Base-by-base conservation (phyloP, 1,140 invertebrate species). In the Globodera ellingtonae region DNA sequence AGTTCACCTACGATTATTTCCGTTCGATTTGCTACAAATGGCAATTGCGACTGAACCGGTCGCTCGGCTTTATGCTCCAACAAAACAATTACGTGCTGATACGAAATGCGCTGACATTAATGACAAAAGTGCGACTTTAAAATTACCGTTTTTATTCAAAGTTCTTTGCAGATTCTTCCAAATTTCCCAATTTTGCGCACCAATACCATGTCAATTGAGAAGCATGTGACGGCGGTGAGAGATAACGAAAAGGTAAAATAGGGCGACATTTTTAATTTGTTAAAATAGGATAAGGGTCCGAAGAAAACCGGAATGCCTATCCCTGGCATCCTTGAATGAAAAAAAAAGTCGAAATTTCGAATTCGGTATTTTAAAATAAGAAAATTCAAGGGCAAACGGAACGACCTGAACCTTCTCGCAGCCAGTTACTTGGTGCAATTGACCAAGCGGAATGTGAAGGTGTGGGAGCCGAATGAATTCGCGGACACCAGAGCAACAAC, bases 1-100 rank as follows among this genome's bases (percentile, higher is more conserved):
- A 83, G 62, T 83, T 83, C 72, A 79, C 73, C 44, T 84, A 84
- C 74, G 83, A 84, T 13, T 75, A 76, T 47, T 84, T 75, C 76
- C 78, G 83, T 35, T 75, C 77, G 24, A 86, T 85, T 21, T 86
- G 78, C 35, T 86, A 78, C 52, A 85, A 85, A 79, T 85, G 84
- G 84, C 85, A 86, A 47, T 72, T 86, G 56, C 77, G 84, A 18
- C 44, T 85, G 4, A 44, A 70, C 13, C 77, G 72, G 50, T 46
- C 72, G 10, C 47, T 86, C 6, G 24, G n/a, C 7, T 79, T 77
- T 50, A 67, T 82, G 52, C 56, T 85, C 50, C 13, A 47, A 15
- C 72, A 76, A 59, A 18, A 56, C 4, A 79, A 77, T 35, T 85
- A 85, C 78, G 44, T 86, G 9, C 21, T 79, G 7, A 79, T 81